Percentiles rank a stretch among this genome's conserved stretches.
Conservation (phyloP, 2,113 vertebrate genomes). For the Panurus biarmicus region DNA sequence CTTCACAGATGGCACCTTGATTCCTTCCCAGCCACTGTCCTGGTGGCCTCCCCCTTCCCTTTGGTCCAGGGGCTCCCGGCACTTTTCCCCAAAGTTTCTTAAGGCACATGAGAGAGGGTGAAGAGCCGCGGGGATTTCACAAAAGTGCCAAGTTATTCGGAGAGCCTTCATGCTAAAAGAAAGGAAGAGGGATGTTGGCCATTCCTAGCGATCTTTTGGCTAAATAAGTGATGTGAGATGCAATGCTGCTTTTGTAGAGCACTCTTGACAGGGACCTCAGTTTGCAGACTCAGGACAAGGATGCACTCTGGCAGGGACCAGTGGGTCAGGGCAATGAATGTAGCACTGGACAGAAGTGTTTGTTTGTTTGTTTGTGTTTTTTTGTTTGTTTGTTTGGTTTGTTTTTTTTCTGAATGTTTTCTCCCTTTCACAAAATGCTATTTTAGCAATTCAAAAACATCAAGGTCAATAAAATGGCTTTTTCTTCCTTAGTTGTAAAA, state of each 20-base stretch:
- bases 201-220: fast-evolving
- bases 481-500: not conserved
- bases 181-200: not conserved
- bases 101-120: fast-evolving
- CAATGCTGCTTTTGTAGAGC: not conserved
- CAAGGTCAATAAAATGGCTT: not conserved
- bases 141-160: fast-evolving
- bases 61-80: not conserved
- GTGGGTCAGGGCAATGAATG: not conserved
- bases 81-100: not conserved
- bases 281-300: not conserved
- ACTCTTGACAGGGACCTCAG: not conserved
- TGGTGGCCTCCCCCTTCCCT: not conserved
- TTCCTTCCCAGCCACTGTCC: not conserved
- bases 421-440: not conserved
- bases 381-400: no score
- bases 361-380: no score
- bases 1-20: not conserved
- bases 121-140: not conserved
- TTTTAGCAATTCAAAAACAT: not conserved
- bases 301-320: not conserved
- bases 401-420: not conserved
- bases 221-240: not conserved
- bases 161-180: not conserved
- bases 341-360: not conserved